Evolutionary conservation across 2,113 vertebrate genomes (phyloP), one percentile per base, ranked within the genome.

Genomic region (Cyanoramphus novaezelandiae): DNA sequence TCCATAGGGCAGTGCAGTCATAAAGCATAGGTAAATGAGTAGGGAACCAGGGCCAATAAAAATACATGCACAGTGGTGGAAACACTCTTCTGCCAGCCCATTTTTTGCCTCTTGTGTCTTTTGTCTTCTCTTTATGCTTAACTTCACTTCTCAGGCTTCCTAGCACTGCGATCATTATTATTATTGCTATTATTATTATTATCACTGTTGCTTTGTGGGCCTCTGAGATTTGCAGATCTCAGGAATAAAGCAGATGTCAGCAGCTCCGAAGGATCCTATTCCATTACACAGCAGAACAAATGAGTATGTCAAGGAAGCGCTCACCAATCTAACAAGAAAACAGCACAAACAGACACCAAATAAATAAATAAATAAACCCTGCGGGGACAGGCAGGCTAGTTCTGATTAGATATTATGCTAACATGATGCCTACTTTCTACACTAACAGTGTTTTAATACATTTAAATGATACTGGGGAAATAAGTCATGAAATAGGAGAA

Each of bases 391-490:
- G 88, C 96, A 96, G 95, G 85, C 88, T 94, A 87, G 8, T 94
- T 97, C 97, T 98, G 98, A 97, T 98, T 97, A 98, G 97, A 98
- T 98, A 97, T 98, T 97, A 98, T 97, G 97, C 97, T 97, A 98
- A 98, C 97, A 87, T 82, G 94, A 96, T 96, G 96, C 97, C 97
- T 97, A 87, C 93, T 98, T 96, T 95, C 95, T 71, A 75, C 90
- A 4, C 96, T 97, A 97, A 97, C 95, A 68, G 95, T 97, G 96
- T 96, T 97, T 98, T 98, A 97, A 98, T 98, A 93, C 94, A 97
- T 95, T 97, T 97, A 98, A 97, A 97, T 82, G 93, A 95, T 97
- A 95, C 80, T 86, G 75, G 91, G 90, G 96, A 97, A 97, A 97
- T 96, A 96, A 90, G 91, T 98, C 93, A 96, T 55, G 74, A 90